Evolutionary conservation across 2,797 vertebrate species (phyloP), one percentile per base, ranked within the genome.

Genomic region (Microctenopoma steveboyesi): DNA sequence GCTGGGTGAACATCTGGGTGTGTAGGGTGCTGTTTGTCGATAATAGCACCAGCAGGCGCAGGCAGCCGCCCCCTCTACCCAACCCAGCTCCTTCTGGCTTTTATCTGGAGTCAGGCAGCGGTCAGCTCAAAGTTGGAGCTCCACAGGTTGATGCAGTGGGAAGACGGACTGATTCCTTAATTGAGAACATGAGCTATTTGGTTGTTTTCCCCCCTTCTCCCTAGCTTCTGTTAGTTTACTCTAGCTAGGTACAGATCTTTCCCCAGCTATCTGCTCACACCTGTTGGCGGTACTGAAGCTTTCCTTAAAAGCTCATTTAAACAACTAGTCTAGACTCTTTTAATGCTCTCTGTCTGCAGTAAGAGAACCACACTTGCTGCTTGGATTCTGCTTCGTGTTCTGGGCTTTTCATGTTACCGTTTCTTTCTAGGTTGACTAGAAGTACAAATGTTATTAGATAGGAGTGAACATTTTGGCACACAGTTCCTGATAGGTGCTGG

Each of bases 1-100:
- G 83, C 89, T 91, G 91, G 87, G 43, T 14, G 69, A 88, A 88
- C 86, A 90, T 86, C 88, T 92, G 88, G 84, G 80, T 67, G 82
- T 83, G 82, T 65, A 18, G 75, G 75, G 82, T 74, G 67, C 62
- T 5, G 62, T 33, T 22, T 70, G 59, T 59, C 64, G 73, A 78
- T 69, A 66, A 55, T 50, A 15, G 69, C 76, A 75, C 53, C 75
- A 67, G 67, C 61, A 70, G 78, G 75, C 28, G 30, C 49, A 8
- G n/a, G 65, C 76, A 47, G 57, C 66, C 35, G 3, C 62, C 37
- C 45, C 56, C 25, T 42, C 55, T 27, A 6, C 61, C 54, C 50
- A 6, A 3, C 53, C 33, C 46, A 12, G 42, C 42, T 42, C 65
- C 50, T 39, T 18, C 35, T 47, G 5, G 13, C 52, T 74, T 55